A percentile compares a stretch with the other conserved stretches of the same genome.
phyloP scores from a whole-genome alignment of 2,888 invertebrate genomes.

The Idaea dimidiata region DNA sequence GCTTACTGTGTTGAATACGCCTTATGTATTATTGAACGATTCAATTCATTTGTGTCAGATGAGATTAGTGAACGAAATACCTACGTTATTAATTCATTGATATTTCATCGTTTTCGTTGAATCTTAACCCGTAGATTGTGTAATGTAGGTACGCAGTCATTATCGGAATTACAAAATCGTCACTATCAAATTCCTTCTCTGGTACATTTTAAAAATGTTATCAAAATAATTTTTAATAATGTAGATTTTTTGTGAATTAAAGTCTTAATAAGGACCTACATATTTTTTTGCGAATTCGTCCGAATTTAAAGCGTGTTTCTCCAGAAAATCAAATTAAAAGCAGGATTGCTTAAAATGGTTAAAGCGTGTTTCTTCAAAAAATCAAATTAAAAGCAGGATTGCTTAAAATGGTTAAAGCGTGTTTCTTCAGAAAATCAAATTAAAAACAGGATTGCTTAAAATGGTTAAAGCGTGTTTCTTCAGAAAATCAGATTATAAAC shows the following conservation, averaged over 20 bases:
- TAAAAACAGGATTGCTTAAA: neutral
- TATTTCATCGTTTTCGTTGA: neutral
- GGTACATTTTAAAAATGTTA: neutral
- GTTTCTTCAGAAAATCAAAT: neutral
- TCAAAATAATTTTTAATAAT: neutral
- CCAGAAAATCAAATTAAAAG: no score
- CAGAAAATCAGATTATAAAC: neutral
- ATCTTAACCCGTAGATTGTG: neutral
- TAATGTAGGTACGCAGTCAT: neutral
- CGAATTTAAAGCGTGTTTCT: no score
- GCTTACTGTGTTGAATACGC: conserved; percentile 25
- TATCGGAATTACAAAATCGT: neutral
- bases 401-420: no score
- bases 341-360: no score
- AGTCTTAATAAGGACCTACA: no score
- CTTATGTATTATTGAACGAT: conserved; percentile 26
- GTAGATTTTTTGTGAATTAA: neutral
- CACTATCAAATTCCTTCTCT: neutral
- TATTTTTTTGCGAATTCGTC: no score
- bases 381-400: no score
- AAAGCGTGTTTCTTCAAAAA: no score
- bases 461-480: neutral
- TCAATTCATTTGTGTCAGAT: conserved; percentile 27
- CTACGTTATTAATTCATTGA: neutral
- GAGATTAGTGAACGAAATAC: conserved; percentile 14